phyloP scores from a whole-genome alignment of 2,888 invertebrate species.

The Platerodrilus igneus region DNA sequence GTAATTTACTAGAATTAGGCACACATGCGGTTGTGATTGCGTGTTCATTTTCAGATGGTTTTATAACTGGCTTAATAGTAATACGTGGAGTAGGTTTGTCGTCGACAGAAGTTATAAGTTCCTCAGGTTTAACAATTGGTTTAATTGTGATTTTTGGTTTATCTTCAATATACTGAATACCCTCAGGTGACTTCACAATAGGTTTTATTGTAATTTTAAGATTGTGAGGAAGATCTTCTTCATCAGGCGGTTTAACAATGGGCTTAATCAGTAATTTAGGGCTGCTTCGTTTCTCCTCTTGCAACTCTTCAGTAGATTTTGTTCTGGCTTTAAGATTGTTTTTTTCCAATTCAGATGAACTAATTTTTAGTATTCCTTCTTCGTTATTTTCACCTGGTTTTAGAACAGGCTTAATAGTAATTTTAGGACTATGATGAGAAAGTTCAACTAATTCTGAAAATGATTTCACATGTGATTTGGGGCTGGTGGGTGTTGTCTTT shows the following conservation, averaged over 20 bases:
- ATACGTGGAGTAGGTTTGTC: too few relatives aligned
- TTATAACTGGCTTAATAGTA: not conserved
- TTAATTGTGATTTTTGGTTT: conserved; percentile 42
- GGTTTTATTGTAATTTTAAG: conserved; percentile 53
- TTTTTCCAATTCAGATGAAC: too few relatives aligned
- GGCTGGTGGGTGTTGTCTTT: conserved; percentile 37
- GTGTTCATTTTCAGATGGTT: too few relatives aligned
- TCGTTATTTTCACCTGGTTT: conserved; percentile 50
- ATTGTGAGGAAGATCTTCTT: conserved; percentile 17
- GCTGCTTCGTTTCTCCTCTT: too few relatives aligned
- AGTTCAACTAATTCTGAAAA: conserved; percentile 32
- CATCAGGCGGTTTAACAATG: conserved; percentile 40
- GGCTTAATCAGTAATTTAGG: conserved; percentile 53
- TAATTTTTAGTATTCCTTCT: too few relatives aligned
- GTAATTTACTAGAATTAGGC: too few relatives aligned
- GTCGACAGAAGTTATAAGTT: conserved; percentile 5
- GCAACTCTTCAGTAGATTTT: too few relatives aligned
- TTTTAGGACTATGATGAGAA: conserved; percentile 45
- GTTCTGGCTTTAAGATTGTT: too few relatives aligned
- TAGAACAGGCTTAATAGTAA: conserved; percentile 56
- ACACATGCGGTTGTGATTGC: too few relatives aligned
- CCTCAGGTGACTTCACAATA: conserved; percentile 40
- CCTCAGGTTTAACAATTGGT: conserved; percentile 33
- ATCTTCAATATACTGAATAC: conserved; percentile 8
- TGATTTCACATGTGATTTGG: conserved; percentile 56